Conservation (phyloP, 2,888 invertebrate genomes). For the Tricholauxania praeusta region DNA sequence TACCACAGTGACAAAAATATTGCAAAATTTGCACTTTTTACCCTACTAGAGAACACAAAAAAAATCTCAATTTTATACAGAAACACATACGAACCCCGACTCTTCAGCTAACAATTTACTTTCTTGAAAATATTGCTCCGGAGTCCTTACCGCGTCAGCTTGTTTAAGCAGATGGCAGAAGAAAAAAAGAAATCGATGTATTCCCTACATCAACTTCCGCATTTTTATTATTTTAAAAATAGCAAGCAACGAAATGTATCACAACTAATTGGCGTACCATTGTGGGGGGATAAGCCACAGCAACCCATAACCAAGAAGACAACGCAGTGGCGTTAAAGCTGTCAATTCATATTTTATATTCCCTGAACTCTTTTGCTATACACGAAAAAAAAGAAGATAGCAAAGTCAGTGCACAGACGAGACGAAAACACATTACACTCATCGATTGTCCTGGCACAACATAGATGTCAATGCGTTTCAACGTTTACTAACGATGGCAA, state of each 20-base stretch:
- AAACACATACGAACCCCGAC: neutral
- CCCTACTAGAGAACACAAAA: neutral
- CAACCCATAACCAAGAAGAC: constrained; percentile 36
- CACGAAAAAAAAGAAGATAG: neutral
- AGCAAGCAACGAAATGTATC: neutral
- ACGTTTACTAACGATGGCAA: neutral
- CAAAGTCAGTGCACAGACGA: neutral
- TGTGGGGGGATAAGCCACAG: constrained; percentile 9
- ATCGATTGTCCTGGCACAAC: constrained; percentile 1
- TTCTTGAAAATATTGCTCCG: neutral
- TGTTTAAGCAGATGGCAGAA: neutral
- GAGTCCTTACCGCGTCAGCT: constrained; percentile 1
- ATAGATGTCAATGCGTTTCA: neutral
- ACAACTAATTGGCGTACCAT: constrained; percentile 36
- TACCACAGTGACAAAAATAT: constrained; percentile 34
- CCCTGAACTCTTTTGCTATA: neutral
- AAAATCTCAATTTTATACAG: neutral
- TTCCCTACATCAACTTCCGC: no score
- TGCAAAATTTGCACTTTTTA: constrained; percentile 52
- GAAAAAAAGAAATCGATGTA: no score
- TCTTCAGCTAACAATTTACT: constrained; percentile 1
- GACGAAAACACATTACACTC: no score
- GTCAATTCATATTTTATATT: constrained; percentile 63
- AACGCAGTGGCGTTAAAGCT: constrained; percentile 54
- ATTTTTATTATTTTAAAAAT: no score